Evolutionary conservation across 2,888 invertebrate species (phyloP).

Genomic region (Xestia ashworthii): DNA sequence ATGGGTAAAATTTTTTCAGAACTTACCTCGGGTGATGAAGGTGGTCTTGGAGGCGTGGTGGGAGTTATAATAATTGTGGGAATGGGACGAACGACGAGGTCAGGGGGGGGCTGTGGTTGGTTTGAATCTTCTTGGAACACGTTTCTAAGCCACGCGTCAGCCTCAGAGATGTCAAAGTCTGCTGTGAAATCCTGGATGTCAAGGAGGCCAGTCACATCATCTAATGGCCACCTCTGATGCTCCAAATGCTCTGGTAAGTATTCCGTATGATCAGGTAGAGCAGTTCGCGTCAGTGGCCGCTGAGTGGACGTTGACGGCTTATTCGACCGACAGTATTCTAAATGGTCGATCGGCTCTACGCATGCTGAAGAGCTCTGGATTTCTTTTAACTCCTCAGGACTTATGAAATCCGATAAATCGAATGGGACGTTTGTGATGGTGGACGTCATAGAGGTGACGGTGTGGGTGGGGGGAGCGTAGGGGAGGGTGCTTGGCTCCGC

Average conservation of each 20-base stretch:
- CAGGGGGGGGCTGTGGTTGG: not conserved
- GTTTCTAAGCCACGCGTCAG: not conserved
- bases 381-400: not conserved
- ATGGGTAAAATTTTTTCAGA: too few species aligned
- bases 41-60: not conserved
- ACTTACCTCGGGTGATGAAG: constrained; percentile 3
- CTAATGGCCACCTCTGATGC: constrained; percentile 8
- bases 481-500: too few species aligned
- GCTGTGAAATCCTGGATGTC: not conserved
- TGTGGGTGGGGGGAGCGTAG: not conserved
- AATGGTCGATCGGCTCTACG: not conserved
- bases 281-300: not conserved
- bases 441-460: not conserved
- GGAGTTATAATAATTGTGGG: not conserved
- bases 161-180: not conserved
- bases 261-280: not conserved
- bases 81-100: not conserved
- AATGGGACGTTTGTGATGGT: rapidly evolving
- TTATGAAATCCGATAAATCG: rapidly evolving
- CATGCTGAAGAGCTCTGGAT: not conserved
- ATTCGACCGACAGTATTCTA: not conserved
- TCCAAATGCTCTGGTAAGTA: not conserved
- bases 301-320: not conserved
- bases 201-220: too few species aligned
- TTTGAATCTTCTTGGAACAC: too few species aligned